Evolutionary conservation across 2,113 vertebrate species (phyloP), one percentile per base, ranked within the genome.

Genomic region (Okapia johnstoni): DNA sequence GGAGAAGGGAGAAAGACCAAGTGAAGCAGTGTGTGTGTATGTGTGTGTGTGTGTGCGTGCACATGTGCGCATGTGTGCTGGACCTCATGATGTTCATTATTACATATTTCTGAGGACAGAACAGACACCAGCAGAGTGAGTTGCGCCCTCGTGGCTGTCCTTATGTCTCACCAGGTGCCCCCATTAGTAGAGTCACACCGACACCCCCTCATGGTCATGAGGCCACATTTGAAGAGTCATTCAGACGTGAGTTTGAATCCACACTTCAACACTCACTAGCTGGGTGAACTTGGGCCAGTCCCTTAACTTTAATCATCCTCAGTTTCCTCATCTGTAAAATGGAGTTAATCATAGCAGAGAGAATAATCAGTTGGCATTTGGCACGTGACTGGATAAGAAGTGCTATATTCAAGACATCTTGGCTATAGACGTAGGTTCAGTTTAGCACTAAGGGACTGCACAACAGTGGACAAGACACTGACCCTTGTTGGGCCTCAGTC

Each of bases 11-110:
- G 16, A 48, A 55, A 33, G 57, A 8, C n/a, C 1, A 19, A 16
- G 61, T 36, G 7, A 86, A 43, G 80, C 33, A 7, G 1, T 43
- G 11, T 9, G 48, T 26, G 85, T 79, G 16, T 77, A 30, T 25
- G 77, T 28, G 17, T n/a, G 15, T 26, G 26, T 50, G 52, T 9
- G 48, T 1, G 48, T 8, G 3, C 2, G 15, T 3, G 3, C 6
- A 10, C 3, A 21, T 0, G 15, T 33, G 23, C 1, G 15, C 33
- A n/a, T 26, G 1, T 16, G 0, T 0, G 5, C 2, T 15, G 6
- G 11, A 25, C 15, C 55, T 54, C 77, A 12, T 15, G 23, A 66
- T 30, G 43, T 3, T 17, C 57, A 43, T 11, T 23, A 25, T 85
- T 58, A 50, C 2, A 6, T 10, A 48, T 84, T 85, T 86, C 58